phyloP scores from a whole-genome alignment of 1,140 invertebrate genomes.

The Drosophila nebulosa region DNA sequence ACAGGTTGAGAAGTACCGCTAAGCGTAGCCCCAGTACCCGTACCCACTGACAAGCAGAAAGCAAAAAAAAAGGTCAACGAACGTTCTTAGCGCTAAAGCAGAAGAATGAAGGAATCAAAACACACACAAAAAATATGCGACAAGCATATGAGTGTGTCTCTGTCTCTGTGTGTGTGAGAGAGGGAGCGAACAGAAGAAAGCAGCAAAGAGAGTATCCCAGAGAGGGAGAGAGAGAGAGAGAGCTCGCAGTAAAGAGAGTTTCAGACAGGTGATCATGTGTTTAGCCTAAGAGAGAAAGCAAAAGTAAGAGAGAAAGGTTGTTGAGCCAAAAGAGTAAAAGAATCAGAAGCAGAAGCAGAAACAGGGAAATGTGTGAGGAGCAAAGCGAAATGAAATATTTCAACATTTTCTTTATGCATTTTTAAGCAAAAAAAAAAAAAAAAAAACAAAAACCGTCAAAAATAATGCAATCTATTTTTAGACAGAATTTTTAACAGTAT shows the following conservation, averaged over 20 bases:
- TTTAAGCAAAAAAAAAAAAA: slow-evolving; percentile 34
- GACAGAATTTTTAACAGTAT: slow-evolving; percentile 45
- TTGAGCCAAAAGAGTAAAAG: slow-evolving; percentile 17
- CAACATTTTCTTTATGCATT: slow-evolving; percentile 55
- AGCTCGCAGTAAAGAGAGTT: background rate
- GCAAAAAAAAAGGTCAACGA: slow-evolving; percentile 79
- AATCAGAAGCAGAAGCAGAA: slow-evolving; percentile 32
- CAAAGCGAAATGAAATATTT: slow-evolving; percentile 23
- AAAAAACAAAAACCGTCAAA: slow-evolving; percentile 18
- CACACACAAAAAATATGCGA: slow-evolving; percentile 68
- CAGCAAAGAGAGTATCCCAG: background rate
- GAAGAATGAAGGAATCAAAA: slow-evolving; percentile 80
- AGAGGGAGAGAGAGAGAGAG: slow-evolving; percentile 16
- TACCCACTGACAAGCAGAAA: no score
- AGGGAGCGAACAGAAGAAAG: slow-evolving; percentile 19
- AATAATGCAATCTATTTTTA: slow-evolving; percentile 63
- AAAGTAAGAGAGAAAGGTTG: background rate
- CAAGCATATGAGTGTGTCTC: slow-evolving; percentile 16
- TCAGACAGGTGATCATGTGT: background rate
- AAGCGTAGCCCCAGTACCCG: slow-evolving; percentile 49
- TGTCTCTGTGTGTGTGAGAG: slow-evolving; percentile 1
- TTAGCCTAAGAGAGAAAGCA: background rate
- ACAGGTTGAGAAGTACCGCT: slow-evolving; percentile 81
- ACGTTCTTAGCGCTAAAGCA: slow-evolving; percentile 72
- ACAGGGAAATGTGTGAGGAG: background rate